Conservation (phyloP, 2,113 vertebrate species). For the Pelecanus crispus region DNA sequence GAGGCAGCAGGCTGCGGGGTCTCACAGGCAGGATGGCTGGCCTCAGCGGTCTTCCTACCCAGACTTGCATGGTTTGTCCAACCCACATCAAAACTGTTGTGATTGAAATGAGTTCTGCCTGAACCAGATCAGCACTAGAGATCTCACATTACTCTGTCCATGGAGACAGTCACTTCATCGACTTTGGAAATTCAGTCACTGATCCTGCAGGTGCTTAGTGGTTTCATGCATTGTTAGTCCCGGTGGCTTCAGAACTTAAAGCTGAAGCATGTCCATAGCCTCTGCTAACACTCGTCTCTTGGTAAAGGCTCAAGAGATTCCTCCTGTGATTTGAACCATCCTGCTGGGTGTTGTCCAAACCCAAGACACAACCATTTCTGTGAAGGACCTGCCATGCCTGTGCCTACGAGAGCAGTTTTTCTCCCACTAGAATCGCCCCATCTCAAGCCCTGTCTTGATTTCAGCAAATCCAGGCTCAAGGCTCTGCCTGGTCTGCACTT, state of each 20-base stretch:
- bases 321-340: not conserved
- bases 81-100: not conserved
- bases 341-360: not conserved
- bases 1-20: not conserved
- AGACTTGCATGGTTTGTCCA: not conserved
- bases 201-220: not conserved
- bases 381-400: not conserved
- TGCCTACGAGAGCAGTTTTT: not conserved
- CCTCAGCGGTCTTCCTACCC: not conserved
- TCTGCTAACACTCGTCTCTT: not conserved
- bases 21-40: accelerated
- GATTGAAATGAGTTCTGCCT: not conserved
- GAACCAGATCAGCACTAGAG: not conserved
- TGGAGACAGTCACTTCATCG: not conserved
- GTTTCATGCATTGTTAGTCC: accelerated
- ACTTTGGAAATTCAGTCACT: not conserved
- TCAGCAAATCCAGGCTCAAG: not conserved
- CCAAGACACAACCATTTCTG: not conserved
- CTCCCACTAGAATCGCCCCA: accelerated
- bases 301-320: not conserved
- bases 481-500: not conserved
- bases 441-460: not conserved
- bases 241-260: not conserved
- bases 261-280: not conserved
- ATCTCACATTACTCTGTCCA: not conserved